Evolutionary conservation across 2,113 vertebrate species (phyloP), one percentile per base, ranked within the genome.

Genomic region (Myotis lucifugus): DNA sequence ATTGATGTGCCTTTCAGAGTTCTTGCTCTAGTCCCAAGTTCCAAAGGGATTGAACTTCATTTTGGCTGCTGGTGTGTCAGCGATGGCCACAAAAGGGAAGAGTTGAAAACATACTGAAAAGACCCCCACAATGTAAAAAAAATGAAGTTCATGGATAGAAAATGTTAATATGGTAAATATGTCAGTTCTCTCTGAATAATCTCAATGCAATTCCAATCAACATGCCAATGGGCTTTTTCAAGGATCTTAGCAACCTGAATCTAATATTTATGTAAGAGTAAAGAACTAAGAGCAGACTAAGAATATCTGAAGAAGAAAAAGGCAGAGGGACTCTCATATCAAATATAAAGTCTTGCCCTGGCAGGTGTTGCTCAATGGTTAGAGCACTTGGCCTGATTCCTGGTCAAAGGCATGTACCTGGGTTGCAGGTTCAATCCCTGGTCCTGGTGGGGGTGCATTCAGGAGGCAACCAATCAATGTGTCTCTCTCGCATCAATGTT

Each of bases 251-350:
- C 42, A 67, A 77, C 27, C 32, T 48, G 79, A 89, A 54, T 48
- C 23, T 54, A 66, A 59, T 34, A 61, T 46, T 88, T 61, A 61
- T 3, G 4, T 66, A 59, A 72, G 34, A 34, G 17, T 72, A 27
- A 88, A 83, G 27, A 82, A n/a, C 40, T 14, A 50, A 59, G 83
- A 82, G 34, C 18, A 82, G 67, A 64, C 76, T 21, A n/a, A 32
- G 34, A 74, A 95, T 95, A 88, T 27, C 46, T 23, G 27, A 76
- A 76, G 77, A 42, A 73, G 67, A 27, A 70, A 83, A 86, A 83
- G 23, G 40, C 10, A 27, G 69, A 46, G 46, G 12, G 25, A 34
- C 21, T 61, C 67, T 69, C 5, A 42, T 12, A 29, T 50, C n/a
- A 77, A 77, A 77, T 25, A 83, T 27, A 54, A 67, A 34, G 34